Evolutionary conservation across 2,888 invertebrate species (phyloP).

Genomic region (Perithous albicinctus): DNA sequence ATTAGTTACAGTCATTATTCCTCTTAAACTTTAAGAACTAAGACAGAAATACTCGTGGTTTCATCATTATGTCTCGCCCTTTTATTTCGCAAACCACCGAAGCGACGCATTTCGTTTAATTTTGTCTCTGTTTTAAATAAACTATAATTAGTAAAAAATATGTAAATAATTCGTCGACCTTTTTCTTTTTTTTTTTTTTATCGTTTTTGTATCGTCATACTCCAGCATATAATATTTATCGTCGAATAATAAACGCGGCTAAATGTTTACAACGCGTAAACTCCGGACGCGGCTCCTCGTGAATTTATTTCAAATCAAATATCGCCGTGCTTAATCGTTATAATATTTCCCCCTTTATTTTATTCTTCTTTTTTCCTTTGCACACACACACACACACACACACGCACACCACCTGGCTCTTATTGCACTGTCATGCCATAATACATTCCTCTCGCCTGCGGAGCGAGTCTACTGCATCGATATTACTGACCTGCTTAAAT

Average conservation of each 20-base stretch:
- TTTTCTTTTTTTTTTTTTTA: conserved; percentile 5
- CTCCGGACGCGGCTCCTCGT: neutral
- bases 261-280: conserved; percentile 7
- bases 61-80: conserved; percentile 23
- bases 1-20: conserved; percentile 71
- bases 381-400: too few relatives aligned
- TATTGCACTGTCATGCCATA: conserved; percentile 60
- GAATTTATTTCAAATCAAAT: conserved; percentile 22
- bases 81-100: conserved; percentile 33
- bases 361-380: conserved; percentile 20
- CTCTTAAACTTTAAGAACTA: conserved; percentile 62
- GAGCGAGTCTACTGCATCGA: conserved; percentile 11
- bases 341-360: too few relatives aligned
- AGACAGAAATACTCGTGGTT: conserved; percentile 63
- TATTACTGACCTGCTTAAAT: conserved; percentile 52
- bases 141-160: conserved; percentile 59
- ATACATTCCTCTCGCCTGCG: conserved; percentile 12
- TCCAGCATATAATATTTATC: conserved; percentile 22
- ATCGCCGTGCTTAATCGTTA: conserved; percentile 22
- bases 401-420: conserved; percentile 33
- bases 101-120: conserved; percentile 22
- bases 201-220: neutral
- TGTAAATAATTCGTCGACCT: conserved; percentile 49
- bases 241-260: conserved; percentile 28
- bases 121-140: conserved; percentile 19